Evolutionary conservation across 2,888 invertebrate species (phyloP).

Genomic region (Noctua pronuba): DNA sequence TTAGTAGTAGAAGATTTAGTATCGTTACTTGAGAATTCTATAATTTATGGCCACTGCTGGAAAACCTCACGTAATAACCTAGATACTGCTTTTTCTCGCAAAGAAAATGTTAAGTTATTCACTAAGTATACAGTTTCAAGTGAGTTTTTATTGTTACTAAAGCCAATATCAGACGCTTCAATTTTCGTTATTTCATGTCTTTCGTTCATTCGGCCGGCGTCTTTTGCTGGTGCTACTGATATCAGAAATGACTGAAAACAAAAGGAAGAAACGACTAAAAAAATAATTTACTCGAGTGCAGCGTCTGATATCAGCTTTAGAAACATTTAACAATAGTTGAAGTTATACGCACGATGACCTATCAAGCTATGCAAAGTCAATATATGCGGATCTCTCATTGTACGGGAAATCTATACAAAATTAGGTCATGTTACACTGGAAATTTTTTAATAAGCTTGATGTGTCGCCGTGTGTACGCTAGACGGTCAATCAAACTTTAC

Average conservation of each 20-base stretch:
- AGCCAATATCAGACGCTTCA: background rate
- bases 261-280: background rate
- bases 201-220: background rate
- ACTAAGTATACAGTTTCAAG: background rate
- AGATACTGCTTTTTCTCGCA: conserved; percentile 10
- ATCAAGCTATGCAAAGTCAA: too few species aligned
- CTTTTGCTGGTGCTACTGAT: background rate
- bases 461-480: too few species aligned
- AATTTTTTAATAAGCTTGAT: too few species aligned
- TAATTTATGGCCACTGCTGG: conserved; percentile 39
- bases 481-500: too few species aligned
- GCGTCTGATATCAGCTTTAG: background rate
- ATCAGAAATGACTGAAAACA: background rate
- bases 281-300: too few species aligned
- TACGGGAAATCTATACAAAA: too few species aligned
- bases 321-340: background rate
- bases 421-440: too few species aligned
- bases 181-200: background rate
- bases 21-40: conserved; percentile 22
- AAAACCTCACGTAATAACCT: conserved; percentile 33
- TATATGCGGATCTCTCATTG: too few species aligned
- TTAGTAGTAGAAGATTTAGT: conserved; percentile 29
- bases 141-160: conserved; percentile 9
- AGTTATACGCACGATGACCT: too few species aligned
- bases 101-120: conserved; percentile 20